A percentile compares a stretch with the other conserved stretches of the same genome.
Conservation (phyloP, 2,888 invertebrate species). For the Calameuta pallipes region DNA sequence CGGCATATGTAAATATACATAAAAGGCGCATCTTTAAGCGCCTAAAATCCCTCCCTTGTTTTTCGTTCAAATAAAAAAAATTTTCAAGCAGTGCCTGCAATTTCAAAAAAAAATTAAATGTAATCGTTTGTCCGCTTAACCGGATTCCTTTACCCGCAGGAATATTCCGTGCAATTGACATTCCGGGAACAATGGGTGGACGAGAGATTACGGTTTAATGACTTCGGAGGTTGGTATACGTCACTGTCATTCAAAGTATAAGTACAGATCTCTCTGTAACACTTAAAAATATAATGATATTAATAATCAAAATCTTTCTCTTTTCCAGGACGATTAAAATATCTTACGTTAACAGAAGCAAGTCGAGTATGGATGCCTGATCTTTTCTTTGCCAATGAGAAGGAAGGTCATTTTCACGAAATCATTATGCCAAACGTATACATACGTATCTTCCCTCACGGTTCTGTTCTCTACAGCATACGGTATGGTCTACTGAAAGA, state of each 20-base stretch:
- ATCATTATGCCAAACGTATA: conserved; percentile 98
- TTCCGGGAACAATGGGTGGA: conserved; percentile 98
- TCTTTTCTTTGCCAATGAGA: conserved; percentile 97
- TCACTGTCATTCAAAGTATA: background rate
- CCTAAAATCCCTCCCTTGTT: background rate
- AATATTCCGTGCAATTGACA: conserved; percentile 97
- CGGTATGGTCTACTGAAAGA: conserved; percentile 67
- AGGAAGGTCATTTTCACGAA: conserved; percentile 96
- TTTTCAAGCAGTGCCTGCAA: background rate
- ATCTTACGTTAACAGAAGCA: conserved; percentile 92
- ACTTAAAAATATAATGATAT: background rate
- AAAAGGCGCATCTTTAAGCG: background rate
- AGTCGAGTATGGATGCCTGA: conserved; percentile 99
- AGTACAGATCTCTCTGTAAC: background rate
- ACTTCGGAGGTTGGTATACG: conserved; percentile 78
- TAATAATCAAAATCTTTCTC: background rate
- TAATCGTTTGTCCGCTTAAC: background rate
- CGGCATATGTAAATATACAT: background rate
- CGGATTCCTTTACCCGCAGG: conserved; percentile 73
- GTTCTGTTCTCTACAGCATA: conserved; percentile 95
- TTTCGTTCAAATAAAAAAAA: background rate
- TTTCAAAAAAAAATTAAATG: background rate
- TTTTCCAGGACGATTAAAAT: conserved; percentile 83
- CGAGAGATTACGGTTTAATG: conserved; percentile 89
- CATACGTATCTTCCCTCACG: conserved; percentile 95